Evolutionary conservation across 2,113 vertebrate genomes (phyloP).

Genomic region (Protobothrops mucrosquamatus): DNA sequence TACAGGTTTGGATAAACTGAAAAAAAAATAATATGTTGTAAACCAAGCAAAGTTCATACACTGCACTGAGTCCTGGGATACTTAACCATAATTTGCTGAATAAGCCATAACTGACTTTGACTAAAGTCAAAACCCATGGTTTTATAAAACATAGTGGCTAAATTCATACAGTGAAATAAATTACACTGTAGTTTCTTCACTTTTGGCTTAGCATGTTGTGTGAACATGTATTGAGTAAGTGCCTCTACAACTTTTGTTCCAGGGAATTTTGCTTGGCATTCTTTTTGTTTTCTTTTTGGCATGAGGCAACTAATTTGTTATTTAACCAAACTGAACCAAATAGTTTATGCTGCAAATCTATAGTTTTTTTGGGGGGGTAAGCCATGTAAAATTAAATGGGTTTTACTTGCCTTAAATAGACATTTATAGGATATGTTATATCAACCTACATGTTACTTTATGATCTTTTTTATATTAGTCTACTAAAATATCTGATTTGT

Average conservation of each 20-base stretch:
- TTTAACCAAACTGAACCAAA: neutral
- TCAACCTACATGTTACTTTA: neutral
- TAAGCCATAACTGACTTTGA: neutral
- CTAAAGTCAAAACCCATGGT: neutral
- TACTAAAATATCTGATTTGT: neutral
- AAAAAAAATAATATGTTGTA: neutral
- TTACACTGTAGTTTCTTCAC: neutral
- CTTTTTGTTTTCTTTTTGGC: neutral
- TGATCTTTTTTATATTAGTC: neutral
- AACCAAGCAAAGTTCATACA: neutral
- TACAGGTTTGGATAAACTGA: neutral
- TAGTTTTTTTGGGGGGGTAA: neutral
- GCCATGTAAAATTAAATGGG: neutral
- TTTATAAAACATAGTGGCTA: neutral
- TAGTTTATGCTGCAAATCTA: neutral
- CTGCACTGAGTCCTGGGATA: neutral
- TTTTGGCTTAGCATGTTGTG: neutral
- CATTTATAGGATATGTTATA: neutral
- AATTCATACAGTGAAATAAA: neutral
- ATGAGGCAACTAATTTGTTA: neutral
- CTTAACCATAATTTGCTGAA: neutral
- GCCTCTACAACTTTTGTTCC: neutral
- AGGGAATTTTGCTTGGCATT: neutral
- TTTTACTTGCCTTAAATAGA: neutral
- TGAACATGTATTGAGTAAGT: neutral